phyloP scores from a whole-genome alignment of 2,113 vertebrate genomes.

The Paramormyrops kingsleyae region DNA sequence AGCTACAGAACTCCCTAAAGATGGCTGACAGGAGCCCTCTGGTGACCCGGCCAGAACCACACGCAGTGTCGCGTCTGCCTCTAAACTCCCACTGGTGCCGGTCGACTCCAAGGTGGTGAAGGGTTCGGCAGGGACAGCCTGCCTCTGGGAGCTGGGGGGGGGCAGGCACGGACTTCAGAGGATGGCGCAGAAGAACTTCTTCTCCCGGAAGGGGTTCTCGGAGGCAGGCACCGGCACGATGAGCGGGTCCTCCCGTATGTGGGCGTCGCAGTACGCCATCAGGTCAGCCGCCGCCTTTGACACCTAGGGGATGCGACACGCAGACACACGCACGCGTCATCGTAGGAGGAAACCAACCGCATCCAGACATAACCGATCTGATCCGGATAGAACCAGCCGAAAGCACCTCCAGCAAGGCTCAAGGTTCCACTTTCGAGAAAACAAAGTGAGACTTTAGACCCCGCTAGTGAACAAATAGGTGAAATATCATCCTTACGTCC shows the following conservation, averaged over 20 bases:
- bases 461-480: background rate
- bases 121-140: background rate
- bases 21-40: background rate
- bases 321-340: background rate
- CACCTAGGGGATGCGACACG: constrained; percentile 57
- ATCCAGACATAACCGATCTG: background rate
- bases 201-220: constrained; percentile 97
- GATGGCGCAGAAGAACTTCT: constrained; percentile 97
- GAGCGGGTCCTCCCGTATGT: constrained; percentile 91
- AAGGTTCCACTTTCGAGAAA: background rate
- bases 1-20: constrained; percentile 5
- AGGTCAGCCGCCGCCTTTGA: constrained; percentile 95
- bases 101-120: constrained; percentile 3
- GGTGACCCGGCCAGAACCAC: background rate
- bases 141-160: constrained; percentile 22
- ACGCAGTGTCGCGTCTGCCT: background rate
- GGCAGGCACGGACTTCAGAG: constrained; percentile 71
- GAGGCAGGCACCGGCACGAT: constrained; percentile 92
- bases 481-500: background rate
- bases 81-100: background rate
- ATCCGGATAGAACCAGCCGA: background rate
- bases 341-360: background rate
- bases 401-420: background rate
- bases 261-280: constrained; percentile 92
- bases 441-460: background rate